Percentiles rank a stretch among this genome's conserved stretches.
phyloP scores from a whole-genome alignment of 1,140 invertebrate species.

The Teleogryllus occipitalis region DNA sequence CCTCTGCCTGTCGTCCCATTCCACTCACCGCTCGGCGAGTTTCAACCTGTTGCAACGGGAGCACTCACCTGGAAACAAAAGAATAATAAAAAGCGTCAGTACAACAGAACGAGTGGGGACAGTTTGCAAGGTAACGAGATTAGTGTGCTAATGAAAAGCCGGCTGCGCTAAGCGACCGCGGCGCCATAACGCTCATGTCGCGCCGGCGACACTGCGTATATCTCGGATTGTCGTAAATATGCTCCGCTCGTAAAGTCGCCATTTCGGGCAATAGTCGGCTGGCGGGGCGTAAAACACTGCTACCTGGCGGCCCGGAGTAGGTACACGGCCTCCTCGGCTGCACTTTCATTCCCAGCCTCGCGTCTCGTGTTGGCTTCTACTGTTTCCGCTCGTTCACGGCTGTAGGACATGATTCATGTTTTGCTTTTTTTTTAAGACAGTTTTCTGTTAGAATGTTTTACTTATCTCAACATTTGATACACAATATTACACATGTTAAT shows the following conservation, averaged over 20 bases:
- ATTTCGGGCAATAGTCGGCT: background rate
- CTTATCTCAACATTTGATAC: too few relatives aligned
- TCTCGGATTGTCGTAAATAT: background rate
- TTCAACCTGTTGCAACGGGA: background rate
- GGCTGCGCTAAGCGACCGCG: background rate
- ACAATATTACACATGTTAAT: too few relatives aligned
- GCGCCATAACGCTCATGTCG: background rate
- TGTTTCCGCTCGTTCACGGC: too few relatives aligned
- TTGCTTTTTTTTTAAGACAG: too few relatives aligned
- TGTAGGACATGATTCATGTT: too few relatives aligned
- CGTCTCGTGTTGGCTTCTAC: too few relatives aligned
- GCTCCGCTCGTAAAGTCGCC: background rate
- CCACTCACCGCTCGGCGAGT: background rate
- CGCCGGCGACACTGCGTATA: background rate
- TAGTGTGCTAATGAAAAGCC: background rate
- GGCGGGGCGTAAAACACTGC: too few relatives aligned
- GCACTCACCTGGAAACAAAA: background rate
- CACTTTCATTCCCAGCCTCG: too few relatives aligned
- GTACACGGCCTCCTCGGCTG: too few relatives aligned
- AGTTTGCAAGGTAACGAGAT: background rate
- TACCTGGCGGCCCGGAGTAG: too few relatives aligned
- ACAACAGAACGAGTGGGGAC: background rate
- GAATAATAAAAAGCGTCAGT: background rate
- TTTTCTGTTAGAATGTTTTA: too few relatives aligned
- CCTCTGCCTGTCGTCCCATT: background rate